These are phyloP conservation scores for Terrapene triunguis DNA, from an alignment of 2,113 vertebrate species.

Conservation along the genomic window DNA sequence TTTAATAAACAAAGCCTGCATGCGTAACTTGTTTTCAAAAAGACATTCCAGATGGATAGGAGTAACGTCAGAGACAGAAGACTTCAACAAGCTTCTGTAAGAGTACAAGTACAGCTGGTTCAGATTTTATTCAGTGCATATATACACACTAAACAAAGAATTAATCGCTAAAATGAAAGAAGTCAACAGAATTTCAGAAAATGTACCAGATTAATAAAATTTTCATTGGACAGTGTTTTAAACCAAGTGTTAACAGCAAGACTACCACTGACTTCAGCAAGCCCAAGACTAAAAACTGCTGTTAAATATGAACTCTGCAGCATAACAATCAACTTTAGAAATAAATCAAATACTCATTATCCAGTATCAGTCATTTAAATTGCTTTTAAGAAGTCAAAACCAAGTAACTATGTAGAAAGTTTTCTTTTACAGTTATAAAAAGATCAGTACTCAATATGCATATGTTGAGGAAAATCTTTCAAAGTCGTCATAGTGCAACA, in stretches of 20 bases:
- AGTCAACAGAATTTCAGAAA: neutral
- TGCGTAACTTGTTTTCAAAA: constrained; percentile 48
- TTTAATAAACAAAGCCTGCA: constrained; percentile 61
- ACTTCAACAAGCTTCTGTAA: neutral
- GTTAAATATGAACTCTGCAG: neutral
- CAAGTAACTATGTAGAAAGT: neutral
- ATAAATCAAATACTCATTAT: neutral
- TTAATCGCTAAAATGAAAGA: neutral
- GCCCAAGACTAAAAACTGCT: neutral
- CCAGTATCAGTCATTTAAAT: neutral
- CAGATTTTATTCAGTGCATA: neutral
- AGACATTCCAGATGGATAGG: constrained; percentile 46
- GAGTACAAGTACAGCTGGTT: constrained; percentile 14
- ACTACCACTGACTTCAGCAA: neutral
- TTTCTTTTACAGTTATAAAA: neutral
- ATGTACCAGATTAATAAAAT: neutral
- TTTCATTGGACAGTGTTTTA: neutral
- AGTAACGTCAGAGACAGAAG: constrained; percentile 42
- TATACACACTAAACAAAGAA: neutral
- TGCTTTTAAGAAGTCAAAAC: constrained; percentile 20
- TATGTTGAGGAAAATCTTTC: neutral
- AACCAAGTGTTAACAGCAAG: neutral
- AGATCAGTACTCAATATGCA: neutral
- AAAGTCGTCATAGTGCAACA: neutral
- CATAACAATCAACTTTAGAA: neutral